Conservation (phyloP, 2,888 invertebrate genomes). For the Phorcus lineatus region DNA sequence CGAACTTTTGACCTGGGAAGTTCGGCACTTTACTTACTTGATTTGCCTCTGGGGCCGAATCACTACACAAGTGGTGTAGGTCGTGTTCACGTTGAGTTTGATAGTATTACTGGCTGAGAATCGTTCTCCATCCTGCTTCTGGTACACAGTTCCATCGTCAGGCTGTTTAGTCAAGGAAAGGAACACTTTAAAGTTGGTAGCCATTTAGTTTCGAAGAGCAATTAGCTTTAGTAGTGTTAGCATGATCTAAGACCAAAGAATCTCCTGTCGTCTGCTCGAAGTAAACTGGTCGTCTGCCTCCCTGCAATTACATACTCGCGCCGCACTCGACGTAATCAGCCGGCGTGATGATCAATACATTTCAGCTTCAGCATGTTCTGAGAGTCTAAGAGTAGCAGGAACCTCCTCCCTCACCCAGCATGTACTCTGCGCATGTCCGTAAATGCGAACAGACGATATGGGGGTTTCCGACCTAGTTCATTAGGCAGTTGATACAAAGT, state of each 20-base stretch:
- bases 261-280: conserved; percentile 2
- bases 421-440: not conserved
- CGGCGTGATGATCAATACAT: not conserved
- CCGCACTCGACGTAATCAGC: not conserved
- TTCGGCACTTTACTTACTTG: conserved; percentile 76
- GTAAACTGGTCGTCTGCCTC: not conserved
- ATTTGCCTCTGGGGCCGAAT: conserved; percentile 79
- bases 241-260: not conserved
- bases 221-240: not conserved
- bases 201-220: conserved; percentile 37
- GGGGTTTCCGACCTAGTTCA: not conserved
- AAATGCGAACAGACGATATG: not conserved
- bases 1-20: not conserved
- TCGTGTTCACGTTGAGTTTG: conserved; percentile 78
- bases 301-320: not conserved
- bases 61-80: conserved; percentile 78
- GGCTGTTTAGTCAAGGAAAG: conserved; percentile 78
- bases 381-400: not conserved
- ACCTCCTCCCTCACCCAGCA: not conserved
- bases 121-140: conserved; percentile 79
- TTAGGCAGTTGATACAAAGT: not conserved
- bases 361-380: not conserved
- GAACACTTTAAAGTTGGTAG: conserved; percentile 76
- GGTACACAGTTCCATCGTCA: conserved; percentile 78
- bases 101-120: conserved; percentile 79